These are phyloP conservation scores for Drosophila willistoni DNA, from an alignment of 1,140 invertebrate genomes.

Conservation along the genomic window DNA sequence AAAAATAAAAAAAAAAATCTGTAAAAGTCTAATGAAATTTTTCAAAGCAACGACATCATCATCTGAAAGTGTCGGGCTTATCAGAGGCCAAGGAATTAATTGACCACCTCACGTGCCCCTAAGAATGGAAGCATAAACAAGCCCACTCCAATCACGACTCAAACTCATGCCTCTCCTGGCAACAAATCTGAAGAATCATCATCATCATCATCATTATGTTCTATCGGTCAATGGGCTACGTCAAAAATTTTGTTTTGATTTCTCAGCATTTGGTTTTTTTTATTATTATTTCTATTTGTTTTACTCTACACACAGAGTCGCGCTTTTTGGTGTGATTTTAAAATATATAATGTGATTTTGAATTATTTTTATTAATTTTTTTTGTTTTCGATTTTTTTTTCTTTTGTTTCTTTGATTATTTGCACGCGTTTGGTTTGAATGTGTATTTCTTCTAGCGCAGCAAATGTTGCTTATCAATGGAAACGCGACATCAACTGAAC, in stretches of 20 bases:
- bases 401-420: conserved; percentile 34
- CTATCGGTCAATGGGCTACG: conserved; percentile 41
- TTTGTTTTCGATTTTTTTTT: conserved; percentile 27
- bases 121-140: conserved; percentile 27
- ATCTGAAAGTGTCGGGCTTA: neutral
- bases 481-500: conserved; percentile 67
- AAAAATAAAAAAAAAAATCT: too few relatives aligned
- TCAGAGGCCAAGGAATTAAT: conserved; percentile 10
- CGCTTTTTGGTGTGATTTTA: conserved; percentile 12
- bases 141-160: conserved; percentile 39
- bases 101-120: conserved; percentile 54
- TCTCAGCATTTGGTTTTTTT: conserved; percentile 3
- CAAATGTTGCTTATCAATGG: conserved; percentile 63
- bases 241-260: conserved; percentile 54
- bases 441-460: conserved; percentile 24
- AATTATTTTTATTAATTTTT: conserved; percentile 29
- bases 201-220: conserved; percentile 3
- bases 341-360: conserved; percentile 19
- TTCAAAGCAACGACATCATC: neutral
- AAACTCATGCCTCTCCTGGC: conserved; percentile 23
- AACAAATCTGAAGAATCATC: conserved; percentile 11
- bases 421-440: conserved; percentile 30
- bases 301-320: conserved; percentile 12
- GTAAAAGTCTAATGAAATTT: conserved; percentile 10
- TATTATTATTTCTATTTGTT: neutral